phyloP scores from a whole-genome alignment of 2,888 invertebrate genomes.

The Sinopyrophorus schimmeli region DNA sequence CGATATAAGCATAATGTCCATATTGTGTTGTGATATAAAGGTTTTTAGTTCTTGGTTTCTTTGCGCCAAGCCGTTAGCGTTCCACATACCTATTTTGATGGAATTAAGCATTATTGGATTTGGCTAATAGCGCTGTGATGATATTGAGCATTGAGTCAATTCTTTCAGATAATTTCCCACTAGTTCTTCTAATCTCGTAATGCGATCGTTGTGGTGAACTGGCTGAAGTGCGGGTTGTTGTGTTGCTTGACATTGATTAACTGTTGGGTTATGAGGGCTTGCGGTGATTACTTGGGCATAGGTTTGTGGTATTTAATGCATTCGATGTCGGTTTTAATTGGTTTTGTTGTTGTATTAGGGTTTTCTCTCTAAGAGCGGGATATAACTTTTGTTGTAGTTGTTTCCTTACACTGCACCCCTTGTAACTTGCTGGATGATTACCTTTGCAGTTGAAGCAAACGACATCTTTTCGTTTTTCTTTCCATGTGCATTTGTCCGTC shows the following conservation, averaged over 20 bases:
- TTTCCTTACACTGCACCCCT: conserved; percentile 8
- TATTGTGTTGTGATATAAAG: conserved; percentile 7
- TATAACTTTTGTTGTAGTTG: conserved; percentile 14
- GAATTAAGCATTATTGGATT: conserved; percentile 13
- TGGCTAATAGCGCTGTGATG: conserved; percentile 7
- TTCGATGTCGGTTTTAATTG: too few species aligned
- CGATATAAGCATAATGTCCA: conserved; percentile 11
- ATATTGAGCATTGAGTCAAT: conserved; percentile 11
- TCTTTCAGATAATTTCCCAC: conserved; percentile 11
- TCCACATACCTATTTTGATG: conserved; percentile 14
- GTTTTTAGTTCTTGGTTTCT: conserved; percentile 14
- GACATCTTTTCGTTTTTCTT: conserved; percentile 8
- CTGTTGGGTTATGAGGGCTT: too few species aligned
- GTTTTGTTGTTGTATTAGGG: conserved; percentile 10
- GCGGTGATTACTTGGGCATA: too few species aligned
- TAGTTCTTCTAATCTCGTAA: conserved; percentile 9
- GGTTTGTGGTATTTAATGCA: too few species aligned
- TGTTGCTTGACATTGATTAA: too few species aligned
- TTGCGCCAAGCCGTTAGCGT: conserved; percentile 13
- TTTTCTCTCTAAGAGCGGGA: conserved; percentile 12
- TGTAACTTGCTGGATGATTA: conserved; percentile 11
- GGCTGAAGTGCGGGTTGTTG: neutral
- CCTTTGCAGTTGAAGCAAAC: conserved; percentile 6
- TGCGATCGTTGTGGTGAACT: conserved; percentile 2
- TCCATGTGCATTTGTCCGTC: conserved; percentile 7